Base-by-base conservation (phyloP, 2,888 invertebrate genomes). In the Helobdella robusta region DNA sequence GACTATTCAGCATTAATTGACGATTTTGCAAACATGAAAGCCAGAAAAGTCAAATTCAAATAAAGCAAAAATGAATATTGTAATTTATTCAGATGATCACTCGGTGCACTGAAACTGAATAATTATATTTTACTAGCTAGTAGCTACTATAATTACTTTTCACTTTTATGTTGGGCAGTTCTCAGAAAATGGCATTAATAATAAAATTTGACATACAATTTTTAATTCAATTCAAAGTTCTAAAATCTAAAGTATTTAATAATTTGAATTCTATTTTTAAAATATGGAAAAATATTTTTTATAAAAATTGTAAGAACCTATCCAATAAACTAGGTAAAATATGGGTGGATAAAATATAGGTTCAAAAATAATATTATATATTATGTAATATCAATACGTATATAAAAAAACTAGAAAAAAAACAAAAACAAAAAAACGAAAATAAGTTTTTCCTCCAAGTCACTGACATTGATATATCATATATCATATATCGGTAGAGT, bases 121-220 rank as follows among this genome's bases (percentile, higher is more conserved):
- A 40, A 40, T n/a, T 40, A 40, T 40, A 40, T 40, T 15, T 40
- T 40, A 40, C 44, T 40, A 40, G 44, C 44, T 40, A n/a, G 44
- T 40, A 40, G 44, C 44, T 40, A 40, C n/a, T 40, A n/a, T 40
- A 40, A 40, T 40, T 40, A 40, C n/a, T 40, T 40, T 40, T 11
- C n/a, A 40, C 44, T 40, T 40, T 40, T 40, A 40, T n/a, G n/a
- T 40, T 40, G 44, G 44, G 44, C n/a, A 40, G 44, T 40, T 40
- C 44, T 40, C 11, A 40, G n/a, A n/a, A n/a, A n/a, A n/a, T n/a
- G n/a, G n/a, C n/a, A n/a, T 15, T 40, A n/a, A n/a, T n/a, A 40
- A 15, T 40, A 40, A 40, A 40, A 40, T 40, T 40, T 40, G 44
- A n/a, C n/a, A 40, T 40, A 40, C 44, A 40, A n/a, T 40, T 40